phyloP scores from a whole-genome alignment of 1,140 invertebrate genomes.

The Aphelenchoides avenae region DNA sequence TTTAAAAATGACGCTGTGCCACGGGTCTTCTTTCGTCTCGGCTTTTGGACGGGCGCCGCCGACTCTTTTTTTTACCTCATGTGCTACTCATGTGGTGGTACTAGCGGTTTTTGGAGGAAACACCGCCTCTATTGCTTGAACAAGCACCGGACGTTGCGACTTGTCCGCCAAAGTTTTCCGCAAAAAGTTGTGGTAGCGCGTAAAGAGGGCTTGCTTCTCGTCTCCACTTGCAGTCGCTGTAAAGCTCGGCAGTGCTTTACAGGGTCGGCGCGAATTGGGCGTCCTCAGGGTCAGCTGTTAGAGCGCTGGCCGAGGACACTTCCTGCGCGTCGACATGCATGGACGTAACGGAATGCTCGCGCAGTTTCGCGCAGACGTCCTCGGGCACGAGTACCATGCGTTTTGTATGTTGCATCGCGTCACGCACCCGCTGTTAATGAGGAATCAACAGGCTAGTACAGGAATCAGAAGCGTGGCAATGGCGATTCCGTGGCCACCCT shows the following conservation, averaged over 20 bases:
- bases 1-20: too few species aligned
- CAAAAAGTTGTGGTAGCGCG: too few species aligned
- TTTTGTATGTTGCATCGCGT: constrained; percentile 9
- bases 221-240: background rate
- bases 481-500: constrained; percentile 2
- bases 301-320: background rate
- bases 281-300: background rate
- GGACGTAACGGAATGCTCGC: background rate
- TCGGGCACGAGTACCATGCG: constrained; percentile 22
- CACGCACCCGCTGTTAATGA: constrained; percentile 1
- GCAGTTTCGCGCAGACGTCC: constrained; percentile 18
- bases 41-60: too few species aligned
- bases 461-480: constrained; percentile 7
- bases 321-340: background rate
- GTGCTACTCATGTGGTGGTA: too few species aligned
- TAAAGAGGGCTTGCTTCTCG: too few species aligned
- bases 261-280: background rate
- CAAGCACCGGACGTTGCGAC: background rate
- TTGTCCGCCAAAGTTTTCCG: background rate
- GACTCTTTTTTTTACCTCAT: too few species aligned
- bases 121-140: background rate
- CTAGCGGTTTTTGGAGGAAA: too few species aligned
- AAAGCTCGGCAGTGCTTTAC: too few species aligned
- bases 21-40: too few species aligned
- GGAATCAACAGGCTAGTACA: background rate